phyloP scores from a whole-genome alignment of 2,113 vertebrate species.

The Semicossyphus pulcher region DNA sequence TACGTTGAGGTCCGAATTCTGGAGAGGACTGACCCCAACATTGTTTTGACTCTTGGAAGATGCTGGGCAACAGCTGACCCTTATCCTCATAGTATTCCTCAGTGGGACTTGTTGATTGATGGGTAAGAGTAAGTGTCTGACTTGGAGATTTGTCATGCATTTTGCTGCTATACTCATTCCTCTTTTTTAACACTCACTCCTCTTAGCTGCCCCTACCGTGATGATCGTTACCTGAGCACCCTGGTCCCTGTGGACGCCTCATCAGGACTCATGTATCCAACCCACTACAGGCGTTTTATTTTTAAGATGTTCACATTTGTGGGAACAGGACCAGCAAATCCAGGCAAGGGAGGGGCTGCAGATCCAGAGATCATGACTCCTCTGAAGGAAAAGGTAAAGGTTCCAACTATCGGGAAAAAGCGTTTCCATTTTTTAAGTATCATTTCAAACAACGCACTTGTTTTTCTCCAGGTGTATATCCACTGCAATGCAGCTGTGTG shows the following conservation, averaged over 20 bases:
- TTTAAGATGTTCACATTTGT: conserved; percentile 83
- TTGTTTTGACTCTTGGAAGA: conserved; percentile 85
- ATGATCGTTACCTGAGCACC: conserved; percentile 70
- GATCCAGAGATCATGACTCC: not conserved
- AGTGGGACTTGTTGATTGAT: conserved; percentile 84
- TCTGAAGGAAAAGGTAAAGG: conserved; percentile 63
- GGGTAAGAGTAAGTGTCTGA: conserved; percentile 73
- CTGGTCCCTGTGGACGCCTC: conserved; percentile 48
- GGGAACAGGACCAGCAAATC: not conserved
- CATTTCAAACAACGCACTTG: not conserved
- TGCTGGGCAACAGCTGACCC: conserved; percentile 84
- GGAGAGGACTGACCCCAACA: conserved; percentile 82
- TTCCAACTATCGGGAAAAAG: fast-evolving
- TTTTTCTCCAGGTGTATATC: conserved; percentile 59
- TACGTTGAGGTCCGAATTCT: conserved; percentile 84
- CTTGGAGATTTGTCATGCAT: not conserved
- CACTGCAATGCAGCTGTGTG: conserved; percentile 69
- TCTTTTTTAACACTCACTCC: not conserved
- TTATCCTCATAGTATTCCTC: conserved; percentile 61
- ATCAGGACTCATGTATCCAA: conserved; percentile 51
- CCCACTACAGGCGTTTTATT: conserved; percentile 71
- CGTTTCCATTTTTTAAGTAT: not conserved
- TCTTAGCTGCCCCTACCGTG: conserved; percentile 71
- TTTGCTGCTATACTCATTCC: not conserved
- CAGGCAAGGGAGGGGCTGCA: not conserved